phyloP scores from a whole-genome alignment of 2,888 invertebrate genomes.

The Ypsolopha sequella region DNA sequence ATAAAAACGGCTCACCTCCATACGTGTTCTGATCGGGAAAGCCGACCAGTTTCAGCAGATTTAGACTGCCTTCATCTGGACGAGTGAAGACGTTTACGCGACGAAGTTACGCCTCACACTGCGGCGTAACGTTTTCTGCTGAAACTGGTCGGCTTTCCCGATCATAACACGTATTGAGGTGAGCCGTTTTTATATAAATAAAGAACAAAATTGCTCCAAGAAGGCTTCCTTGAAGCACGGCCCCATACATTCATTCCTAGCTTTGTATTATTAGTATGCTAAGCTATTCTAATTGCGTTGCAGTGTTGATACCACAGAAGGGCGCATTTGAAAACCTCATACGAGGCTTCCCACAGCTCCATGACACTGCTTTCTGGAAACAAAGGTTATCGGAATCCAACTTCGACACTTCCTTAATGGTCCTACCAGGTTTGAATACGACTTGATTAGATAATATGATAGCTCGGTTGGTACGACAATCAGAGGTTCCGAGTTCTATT shows the following conservation, averaged over 20 bases:
- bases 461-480: too few relatives aligned
- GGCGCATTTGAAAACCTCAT: slow-evolving; percentile 79
- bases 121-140: too few relatives aligned
- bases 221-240: background rate
- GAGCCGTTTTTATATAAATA: too few relatives aligned
- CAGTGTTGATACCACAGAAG: slow-evolving; percentile 81
- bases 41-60: too few relatives aligned
- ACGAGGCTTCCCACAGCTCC: slow-evolving; percentile 84
- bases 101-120: too few relatives aligned
- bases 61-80: too few relatives aligned
- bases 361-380: slow-evolving; percentile 80
- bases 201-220: background rate
- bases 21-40: too few relatives aligned
- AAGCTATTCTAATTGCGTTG: slow-evolving; percentile 14
- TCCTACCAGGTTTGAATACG: slow-evolving; percentile 68
- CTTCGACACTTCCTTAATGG: slow-evolving; percentile 51
- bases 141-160: too few relatives aligned
- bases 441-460: background rate
- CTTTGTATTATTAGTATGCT: background rate
- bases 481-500: too few relatives aligned
- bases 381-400: slow-evolving; percentile 61
- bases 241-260: background rate
- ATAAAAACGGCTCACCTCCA: too few relatives aligned
- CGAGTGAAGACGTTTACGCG: too few relatives aligned
- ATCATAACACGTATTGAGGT: too few relatives aligned